A percentile compares a stretch with the other conserved stretches of the same genome.
These are phyloP conservation scores for Abscondita cerata DNA, from an alignment of 2,888 invertebrate species.

Conservation along the genomic window DNA sequence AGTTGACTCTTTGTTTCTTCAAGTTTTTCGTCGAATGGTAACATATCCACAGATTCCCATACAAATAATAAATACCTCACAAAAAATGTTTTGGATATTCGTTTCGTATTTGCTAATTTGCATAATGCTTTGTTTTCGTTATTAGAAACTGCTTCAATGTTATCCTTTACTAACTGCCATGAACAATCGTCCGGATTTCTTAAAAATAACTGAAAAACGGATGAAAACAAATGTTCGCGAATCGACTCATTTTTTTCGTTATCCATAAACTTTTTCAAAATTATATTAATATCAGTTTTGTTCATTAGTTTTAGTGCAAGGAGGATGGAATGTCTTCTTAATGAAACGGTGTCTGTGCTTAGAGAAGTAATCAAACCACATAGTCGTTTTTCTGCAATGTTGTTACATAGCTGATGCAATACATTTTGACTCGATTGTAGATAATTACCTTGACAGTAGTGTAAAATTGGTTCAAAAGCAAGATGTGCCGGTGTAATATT, in stretches of 20 bases:
- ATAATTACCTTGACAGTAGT: slow-evolving; percentile 25
- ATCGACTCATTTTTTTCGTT: slow-evolving; percentile 20
- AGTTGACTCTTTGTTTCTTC: slow-evolving; percentile 3
- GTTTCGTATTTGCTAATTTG: slow-evolving; percentile 4
- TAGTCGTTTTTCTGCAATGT: slow-evolving; percentile 20
- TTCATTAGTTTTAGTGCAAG: slow-evolving; percentile 13
- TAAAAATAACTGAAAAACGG: slow-evolving; percentile 16
- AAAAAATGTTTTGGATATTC: slow-evolving; percentile 3
- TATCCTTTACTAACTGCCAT: slow-evolving; percentile 17
- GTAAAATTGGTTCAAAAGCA: slow-evolving; percentile 14
- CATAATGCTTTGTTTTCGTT: slow-evolving; percentile 18
- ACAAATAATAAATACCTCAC: slow-evolving; percentile 1
- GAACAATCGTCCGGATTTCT: slow-evolving; percentile 18
- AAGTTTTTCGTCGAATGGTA: background rate
- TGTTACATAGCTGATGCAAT: slow-evolving; percentile 5
- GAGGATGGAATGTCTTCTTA: slow-evolving; percentile 25
- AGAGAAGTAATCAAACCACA: slow-evolving; percentile 2
- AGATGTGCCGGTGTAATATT: slow-evolving; percentile 13
- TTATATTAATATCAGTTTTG: background rate
- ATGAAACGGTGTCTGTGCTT: slow-evolving; percentile 17
- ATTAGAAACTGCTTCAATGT: slow-evolving; percentile 1
- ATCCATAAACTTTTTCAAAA: background rate
- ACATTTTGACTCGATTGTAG: slow-evolving; percentile 19
- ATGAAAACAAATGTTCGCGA: slow-evolving; percentile 13
- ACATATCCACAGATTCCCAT: background rate